phyloP scores from a whole-genome alignment of 1,140 invertebrate genomes.

The Lethrus apterus region DNA sequence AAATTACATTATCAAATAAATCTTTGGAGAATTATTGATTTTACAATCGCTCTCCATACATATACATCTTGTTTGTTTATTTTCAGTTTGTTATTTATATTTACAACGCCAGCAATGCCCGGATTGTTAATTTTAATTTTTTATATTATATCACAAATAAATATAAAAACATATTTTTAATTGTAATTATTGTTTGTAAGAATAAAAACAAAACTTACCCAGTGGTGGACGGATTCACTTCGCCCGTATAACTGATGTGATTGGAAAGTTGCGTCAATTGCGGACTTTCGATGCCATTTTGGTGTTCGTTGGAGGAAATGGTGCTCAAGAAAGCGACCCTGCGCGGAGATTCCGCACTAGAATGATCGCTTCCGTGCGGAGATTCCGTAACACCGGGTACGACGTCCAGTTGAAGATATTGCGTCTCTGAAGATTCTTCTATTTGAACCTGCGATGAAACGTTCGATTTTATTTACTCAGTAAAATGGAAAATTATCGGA shows the following conservation, averaged over 20 bases:
- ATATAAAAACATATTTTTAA: background rate
- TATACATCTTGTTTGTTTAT: background rate
- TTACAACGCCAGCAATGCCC: too few species aligned
- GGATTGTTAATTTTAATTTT: background rate
- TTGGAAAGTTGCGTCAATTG: constrained; percentile 37
- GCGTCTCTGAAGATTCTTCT: constrained; percentile 23
- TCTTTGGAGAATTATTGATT: too few species aligned
- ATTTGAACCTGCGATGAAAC: constrained; percentile 24
- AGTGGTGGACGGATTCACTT: constrained; percentile 17
- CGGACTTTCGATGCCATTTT: constrained; percentile 18
- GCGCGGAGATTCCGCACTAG: constrained; percentile 31
- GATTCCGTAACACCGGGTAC: constrained; percentile 26
- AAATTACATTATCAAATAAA: too few species aligned
- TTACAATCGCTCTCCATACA: too few species aligned
- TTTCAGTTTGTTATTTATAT: background rate
- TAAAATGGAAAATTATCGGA: background rate
- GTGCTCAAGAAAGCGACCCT: constrained; percentile 20
- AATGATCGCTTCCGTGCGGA: constrained; percentile 29
- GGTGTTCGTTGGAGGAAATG: constrained; percentile 17
- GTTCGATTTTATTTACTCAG: too few species aligned
- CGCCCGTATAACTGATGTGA: constrained; percentile 37
- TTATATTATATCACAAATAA: background rate
- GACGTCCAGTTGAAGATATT: constrained; percentile 30
- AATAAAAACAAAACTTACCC: constrained; percentile 1
- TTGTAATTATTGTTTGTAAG: background rate